Conservation (phyloP, 2,888 invertebrate species). For the Melinaea menophilus region DNA sequence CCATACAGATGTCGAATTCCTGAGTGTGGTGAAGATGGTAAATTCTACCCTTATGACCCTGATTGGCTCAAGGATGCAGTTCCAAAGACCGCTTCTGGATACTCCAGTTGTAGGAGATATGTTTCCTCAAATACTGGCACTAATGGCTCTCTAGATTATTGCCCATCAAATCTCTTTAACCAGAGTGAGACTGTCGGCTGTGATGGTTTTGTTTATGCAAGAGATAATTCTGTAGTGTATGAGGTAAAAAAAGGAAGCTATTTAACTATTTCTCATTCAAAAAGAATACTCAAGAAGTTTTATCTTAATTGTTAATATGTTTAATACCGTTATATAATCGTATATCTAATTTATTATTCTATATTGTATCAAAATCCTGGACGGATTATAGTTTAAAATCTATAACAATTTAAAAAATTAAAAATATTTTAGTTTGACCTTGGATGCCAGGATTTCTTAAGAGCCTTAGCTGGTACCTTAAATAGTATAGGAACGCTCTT, state of each 20-base stretch:
- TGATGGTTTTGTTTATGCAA: conserved; percentile 35
- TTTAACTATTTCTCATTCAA: too few species aligned
- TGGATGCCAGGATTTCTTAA: conserved; percentile 78
- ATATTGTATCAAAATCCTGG: too few species aligned
- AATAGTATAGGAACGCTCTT: conserved; percentile 80
- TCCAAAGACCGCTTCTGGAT: conserved; percentile 48
- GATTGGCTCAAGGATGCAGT: conserved; percentile 55
- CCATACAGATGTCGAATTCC: conserved; percentile 57
- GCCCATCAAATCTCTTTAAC: conserved; percentile 50
- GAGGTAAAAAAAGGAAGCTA: conserved; percentile 33
- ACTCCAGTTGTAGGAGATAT: conserved; percentile 55
- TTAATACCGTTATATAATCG: too few species aligned
- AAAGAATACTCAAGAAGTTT: too few species aligned
- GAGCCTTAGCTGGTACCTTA: conserved; percentile 80
- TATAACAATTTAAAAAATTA: background rate
- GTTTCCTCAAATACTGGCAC: conserved; percentile 33
- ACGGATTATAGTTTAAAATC: background rate
- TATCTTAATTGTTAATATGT: too few species aligned
- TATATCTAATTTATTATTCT: too few species aligned
- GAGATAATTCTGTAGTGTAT: conserved; percentile 38
- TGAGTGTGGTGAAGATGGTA: conserved; percentile 52
- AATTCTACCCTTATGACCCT: conserved; percentile 35
- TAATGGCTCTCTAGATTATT: conserved; percentile 36
- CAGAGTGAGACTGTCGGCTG: conserved; percentile 26
- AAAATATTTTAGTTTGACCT: conserved; percentile 63